phyloP scores from a whole-genome alignment of 2,797 vertebrate genomes.

The Manis pentadactyla region DNA sequence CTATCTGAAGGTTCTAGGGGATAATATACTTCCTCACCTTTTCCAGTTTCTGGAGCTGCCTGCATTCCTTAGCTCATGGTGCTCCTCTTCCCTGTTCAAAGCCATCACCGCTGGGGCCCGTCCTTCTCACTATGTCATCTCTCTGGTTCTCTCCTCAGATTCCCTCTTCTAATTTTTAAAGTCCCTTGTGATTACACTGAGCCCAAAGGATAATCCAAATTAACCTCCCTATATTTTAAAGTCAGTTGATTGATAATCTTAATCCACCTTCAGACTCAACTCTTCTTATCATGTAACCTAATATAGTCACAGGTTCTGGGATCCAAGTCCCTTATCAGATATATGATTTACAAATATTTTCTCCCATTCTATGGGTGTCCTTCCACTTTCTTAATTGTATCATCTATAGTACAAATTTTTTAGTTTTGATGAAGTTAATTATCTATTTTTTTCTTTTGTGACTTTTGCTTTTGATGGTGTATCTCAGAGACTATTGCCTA shows the following conservation, averaged over 20 bases:
- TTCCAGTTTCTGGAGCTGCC: background rate
- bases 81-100: background rate
- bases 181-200: background rate
- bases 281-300: background rate
- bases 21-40: background rate
- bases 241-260: background rate
- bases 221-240: background rate
- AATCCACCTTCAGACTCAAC: background rate
- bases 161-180: background rate
- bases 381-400: background rate
- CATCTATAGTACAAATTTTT: background rate
- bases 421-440: background rate
- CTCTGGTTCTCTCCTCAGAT: background rate
- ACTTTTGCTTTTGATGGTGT: background rate
- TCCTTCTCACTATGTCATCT: background rate
- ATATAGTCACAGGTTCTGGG: background rate
- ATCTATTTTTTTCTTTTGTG: background rate
- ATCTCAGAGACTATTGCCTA: background rate
- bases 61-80: rapidly evolving
- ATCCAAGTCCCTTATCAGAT: background rate
- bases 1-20: background rate
- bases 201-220: background rate
- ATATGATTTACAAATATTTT: background rate
- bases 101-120: background rate
- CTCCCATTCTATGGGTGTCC: background rate